phyloP scores from a whole-genome alignment of 2,797 vertebrate genomes.

The Mormyrus hasselquistii region DNA sequence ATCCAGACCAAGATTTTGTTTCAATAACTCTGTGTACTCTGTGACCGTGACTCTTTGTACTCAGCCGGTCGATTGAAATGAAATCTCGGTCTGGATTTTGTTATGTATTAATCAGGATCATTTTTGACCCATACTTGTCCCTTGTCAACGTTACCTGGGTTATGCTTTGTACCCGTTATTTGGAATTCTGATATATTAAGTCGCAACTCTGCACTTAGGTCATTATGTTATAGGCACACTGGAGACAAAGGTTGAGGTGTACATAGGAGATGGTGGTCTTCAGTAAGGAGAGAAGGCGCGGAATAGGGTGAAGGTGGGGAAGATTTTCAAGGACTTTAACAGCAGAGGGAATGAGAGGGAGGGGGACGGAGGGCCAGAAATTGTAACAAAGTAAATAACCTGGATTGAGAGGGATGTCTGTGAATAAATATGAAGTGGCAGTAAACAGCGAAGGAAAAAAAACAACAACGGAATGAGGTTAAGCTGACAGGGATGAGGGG shows the following conservation, averaged over 20 bases:
- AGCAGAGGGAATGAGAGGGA: constrained; percentile 26
- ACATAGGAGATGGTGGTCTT: background rate
- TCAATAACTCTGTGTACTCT: background rate
- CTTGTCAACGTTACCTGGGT: background rate
- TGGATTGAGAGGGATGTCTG: constrained; percentile 1
- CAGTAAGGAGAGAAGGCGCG: background rate
- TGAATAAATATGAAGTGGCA: constrained; percentile 16
- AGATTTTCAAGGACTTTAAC: background rate
- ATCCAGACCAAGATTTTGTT: background rate
- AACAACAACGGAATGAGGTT: background rate
- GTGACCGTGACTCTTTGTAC: background rate
- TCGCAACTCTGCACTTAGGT: background rate
- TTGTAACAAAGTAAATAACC: background rate
- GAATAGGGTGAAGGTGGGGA: background rate
- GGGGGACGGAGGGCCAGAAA: constrained; percentile 29
- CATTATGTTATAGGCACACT: background rate
- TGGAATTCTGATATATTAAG: background rate
- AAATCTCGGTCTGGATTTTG: background rate
- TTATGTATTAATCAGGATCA: background rate
- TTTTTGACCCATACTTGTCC: background rate
- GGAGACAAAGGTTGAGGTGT: background rate
- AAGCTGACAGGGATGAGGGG: background rate
- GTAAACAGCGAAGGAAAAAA: constrained; percentile 17
- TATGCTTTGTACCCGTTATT: background rate
- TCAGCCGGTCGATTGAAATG: background rate